These are phyloP conservation scores for Tetragnatha versicolor DNA, from an alignment of 1,140 invertebrate genomes.

Conservation along the genomic window DNA sequence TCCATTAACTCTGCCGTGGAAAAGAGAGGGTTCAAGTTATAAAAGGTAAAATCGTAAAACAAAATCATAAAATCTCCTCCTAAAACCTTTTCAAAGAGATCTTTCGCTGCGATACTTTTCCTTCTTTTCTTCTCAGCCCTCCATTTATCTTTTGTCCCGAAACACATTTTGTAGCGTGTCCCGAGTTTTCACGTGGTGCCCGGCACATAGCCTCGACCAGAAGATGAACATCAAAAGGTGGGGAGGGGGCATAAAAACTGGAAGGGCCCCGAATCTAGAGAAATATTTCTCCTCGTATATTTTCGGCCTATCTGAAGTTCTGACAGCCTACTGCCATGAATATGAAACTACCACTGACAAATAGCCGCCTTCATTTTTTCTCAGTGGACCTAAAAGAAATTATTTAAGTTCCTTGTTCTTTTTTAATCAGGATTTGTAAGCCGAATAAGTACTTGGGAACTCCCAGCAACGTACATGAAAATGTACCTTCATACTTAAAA, in stretches of 20 bases:
- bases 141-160: slow-evolving; percentile 40
- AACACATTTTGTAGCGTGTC: slow-evolving; percentile 38
- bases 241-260: background rate
- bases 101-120: slow-evolving; percentile 34
- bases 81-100: slow-evolving; percentile 50
- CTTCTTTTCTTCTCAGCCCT: background rate
- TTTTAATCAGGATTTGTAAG: too few relatives aligned
- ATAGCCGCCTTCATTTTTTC: too few relatives aligned
- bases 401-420: too few relatives aligned
- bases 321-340: background rate
- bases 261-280: background rate
- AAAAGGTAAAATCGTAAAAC: slow-evolving; percentile 50
- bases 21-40: slow-evolving; percentile 30
- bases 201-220: background rate
- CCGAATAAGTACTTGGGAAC: too few relatives aligned
- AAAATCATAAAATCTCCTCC: slow-evolving; percentile 44
- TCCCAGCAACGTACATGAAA: too few relatives aligned
- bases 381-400: too few relatives aligned
- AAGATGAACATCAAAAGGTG: slow-evolving; percentile 34
- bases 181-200: slow-evolving; percentile 6
- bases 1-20: background rate
- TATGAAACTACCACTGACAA: too few relatives aligned
- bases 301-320: background rate
- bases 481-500: too few relatives aligned
- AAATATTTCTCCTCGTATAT: background rate